Conservation (phyloP, 2,113 vertebrate species). For the Etheostoma spectabile region DNA sequence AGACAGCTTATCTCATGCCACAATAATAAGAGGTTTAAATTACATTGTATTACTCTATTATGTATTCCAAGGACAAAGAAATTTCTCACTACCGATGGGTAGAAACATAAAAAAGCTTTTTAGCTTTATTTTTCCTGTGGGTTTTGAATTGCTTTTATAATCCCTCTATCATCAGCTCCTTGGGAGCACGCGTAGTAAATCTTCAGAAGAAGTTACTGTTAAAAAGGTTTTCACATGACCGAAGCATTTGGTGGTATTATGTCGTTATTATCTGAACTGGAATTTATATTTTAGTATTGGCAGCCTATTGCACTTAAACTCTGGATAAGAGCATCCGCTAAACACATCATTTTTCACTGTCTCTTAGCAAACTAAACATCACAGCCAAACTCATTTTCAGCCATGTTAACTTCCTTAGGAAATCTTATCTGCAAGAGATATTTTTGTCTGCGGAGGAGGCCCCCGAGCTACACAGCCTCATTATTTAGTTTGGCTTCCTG, state of each 20-base stretch:
- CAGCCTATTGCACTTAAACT: conserved; percentile 37
- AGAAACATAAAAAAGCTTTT: not conserved
- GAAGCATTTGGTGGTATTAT: conserved; percentile 34
- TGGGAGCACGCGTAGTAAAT: not conserved
- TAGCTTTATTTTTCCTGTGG: not conserved
- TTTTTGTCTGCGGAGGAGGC: conserved; percentile 70
- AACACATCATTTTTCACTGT: conserved; percentile 62
- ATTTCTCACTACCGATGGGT: not conserved
- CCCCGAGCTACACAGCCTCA: conserved; percentile 66
- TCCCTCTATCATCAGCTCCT: not conserved
- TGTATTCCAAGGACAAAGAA: not conserved
- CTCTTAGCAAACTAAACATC: conserved; percentile 71
- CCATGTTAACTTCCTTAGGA: conserved; percentile 74
- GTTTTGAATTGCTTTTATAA: not conserved
- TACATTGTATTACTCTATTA: not conserved
- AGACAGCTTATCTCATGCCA: not conserved
- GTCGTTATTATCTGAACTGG: conserved; percentile 36
- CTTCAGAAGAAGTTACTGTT: conserved; percentile 3
- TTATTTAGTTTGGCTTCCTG: conserved; percentile 82
- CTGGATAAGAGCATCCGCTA: conserved; percentile 48
- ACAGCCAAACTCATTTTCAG: conserved; percentile 74
- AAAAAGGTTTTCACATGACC: conserved; percentile 24
- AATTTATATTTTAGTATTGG: conserved; percentile 49
- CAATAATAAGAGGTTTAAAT: no score
- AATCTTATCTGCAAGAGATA: conserved; percentile 76